Evolutionary conservation across 2,113 vertebrate genomes (phyloP).

Genomic region (Lota lota): DNA sequence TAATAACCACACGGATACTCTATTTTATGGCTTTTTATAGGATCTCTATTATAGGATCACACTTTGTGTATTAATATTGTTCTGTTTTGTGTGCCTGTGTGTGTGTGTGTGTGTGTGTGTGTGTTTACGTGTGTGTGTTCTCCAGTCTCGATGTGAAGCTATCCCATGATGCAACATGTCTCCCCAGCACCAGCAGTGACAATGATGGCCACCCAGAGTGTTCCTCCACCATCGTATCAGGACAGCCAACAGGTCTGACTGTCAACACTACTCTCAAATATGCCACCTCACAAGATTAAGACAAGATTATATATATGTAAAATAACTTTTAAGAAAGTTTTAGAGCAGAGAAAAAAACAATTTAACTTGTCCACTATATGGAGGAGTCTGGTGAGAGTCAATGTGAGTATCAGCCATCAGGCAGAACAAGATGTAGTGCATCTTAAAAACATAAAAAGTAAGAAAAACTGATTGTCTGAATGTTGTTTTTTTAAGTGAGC

Average conservation of each 20-base stretch:
- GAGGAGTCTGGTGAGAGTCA: too few species aligned
- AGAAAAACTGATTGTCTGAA: too few species aligned
- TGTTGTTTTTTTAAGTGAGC: too few species aligned
- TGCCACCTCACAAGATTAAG: background rate
- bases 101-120: conserved; percentile 3
- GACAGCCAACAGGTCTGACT: conserved; percentile 93
- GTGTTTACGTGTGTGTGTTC: conserved; percentile 30
- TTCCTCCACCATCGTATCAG: conserved; percentile 97
- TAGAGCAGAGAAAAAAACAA: too few species aligned
- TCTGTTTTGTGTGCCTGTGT: background rate
- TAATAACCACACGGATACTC: too few species aligned
- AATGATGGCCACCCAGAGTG: conserved; percentile 99
- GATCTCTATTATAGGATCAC: too few species aligned
- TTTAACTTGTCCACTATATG: too few species aligned
- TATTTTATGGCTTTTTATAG: too few species aligned
- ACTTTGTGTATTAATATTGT: background rate
- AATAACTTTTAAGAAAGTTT: too few species aligned
- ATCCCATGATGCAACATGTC: conserved; percentile 99
- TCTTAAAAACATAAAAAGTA: too few species aligned
- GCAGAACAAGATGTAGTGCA: too few species aligned
- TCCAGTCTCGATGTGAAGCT: conserved; percentile 94
- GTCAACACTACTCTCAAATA: background rate
- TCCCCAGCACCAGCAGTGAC: conserved; percentile 95
- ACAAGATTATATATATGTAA: background rate
- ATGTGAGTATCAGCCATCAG: too few species aligned